phyloP scores from a whole-genome alignment of 2,113 vertebrate species.

The Mormyrus lacerda region DNA sequence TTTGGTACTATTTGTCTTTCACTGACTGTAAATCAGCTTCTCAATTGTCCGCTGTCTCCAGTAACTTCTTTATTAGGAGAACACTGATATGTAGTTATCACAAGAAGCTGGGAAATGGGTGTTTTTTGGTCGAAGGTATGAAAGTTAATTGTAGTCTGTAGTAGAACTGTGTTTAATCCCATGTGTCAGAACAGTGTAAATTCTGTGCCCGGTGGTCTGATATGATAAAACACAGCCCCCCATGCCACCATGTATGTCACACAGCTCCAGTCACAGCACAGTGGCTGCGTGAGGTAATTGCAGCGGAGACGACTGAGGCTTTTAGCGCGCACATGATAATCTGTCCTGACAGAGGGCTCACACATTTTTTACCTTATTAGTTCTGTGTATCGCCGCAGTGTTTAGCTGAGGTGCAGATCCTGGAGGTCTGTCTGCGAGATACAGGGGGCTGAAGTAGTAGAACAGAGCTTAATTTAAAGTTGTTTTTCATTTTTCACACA shows the following conservation, averaged over 20 bases:
- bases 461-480: neutral
- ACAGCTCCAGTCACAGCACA: neutral
- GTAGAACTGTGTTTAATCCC: neutral
- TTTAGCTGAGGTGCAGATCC: neutral
- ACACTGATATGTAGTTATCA: neutral
- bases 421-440: neutral
- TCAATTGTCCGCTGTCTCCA: neutral
- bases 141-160: neutral
- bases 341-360: constrained; percentile 45
- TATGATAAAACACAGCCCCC: neutral
- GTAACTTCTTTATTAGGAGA: neutral
- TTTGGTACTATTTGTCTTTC: neutral
- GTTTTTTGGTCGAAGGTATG: neutral
- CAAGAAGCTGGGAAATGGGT: neutral
- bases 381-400: constrained; percentile 29
- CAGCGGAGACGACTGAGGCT: constrained; percentile 42
- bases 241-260: neutral
- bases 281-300: constrained; percentile 31
- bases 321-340: constrained; percentile 54
- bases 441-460: neutral
- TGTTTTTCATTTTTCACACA: neutral
- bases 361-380: constrained; percentile 62
- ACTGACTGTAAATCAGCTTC: neutral
- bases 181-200: neutral
- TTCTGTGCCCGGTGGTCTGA: neutral